Evolutionary conservation across 2,888 invertebrate species (phyloP).

Genomic region (Ophioninae sp.): DNA sequence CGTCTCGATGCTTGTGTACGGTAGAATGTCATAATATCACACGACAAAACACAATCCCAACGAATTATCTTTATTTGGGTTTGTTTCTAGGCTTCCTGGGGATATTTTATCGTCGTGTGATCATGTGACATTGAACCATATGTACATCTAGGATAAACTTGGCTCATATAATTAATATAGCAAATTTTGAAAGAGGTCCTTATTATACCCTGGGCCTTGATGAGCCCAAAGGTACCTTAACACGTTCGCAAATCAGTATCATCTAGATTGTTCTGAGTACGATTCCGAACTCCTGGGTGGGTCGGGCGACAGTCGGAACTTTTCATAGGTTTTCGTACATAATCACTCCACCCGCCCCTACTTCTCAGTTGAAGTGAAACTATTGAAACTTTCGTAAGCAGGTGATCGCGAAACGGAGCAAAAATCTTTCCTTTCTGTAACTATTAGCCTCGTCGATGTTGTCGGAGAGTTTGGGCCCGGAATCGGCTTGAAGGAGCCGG

Average conservation of each 20-base stretch:
- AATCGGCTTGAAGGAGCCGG: slow-evolving; percentile 7
- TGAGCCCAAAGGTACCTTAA: no score
- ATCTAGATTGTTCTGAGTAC: slow-evolving; percentile 9
- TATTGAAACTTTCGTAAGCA: slow-evolving; percentile 56
- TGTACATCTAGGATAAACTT: no score
- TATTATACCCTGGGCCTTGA: no score
- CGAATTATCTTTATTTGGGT: no score
- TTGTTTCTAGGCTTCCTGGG: no score
- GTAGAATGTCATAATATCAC: no score
- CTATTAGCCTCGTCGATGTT: slow-evolving; percentile 52
- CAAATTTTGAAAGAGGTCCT: no score
- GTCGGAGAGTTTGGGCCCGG: background rate
- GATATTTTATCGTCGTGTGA: no score
- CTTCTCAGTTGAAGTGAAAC: slow-evolving; percentile 18
- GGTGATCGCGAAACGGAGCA: slow-evolving; percentile 30
- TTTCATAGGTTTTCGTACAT: slow-evolving; percentile 22
- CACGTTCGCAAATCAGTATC: slow-evolving; percentile 8
- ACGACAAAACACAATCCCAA: no score
- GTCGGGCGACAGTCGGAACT: slow-evolving; percentile 10
- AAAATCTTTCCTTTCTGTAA: slow-evolving; percentile 52
- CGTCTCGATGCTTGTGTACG: no score
- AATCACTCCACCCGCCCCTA: background rate
- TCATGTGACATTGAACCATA: no score
- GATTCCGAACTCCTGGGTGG: slow-evolving; percentile 49
- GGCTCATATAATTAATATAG: no score